Conservation (phyloP, 2,888 invertebrate species). For the Caprella mutica region DNA sequence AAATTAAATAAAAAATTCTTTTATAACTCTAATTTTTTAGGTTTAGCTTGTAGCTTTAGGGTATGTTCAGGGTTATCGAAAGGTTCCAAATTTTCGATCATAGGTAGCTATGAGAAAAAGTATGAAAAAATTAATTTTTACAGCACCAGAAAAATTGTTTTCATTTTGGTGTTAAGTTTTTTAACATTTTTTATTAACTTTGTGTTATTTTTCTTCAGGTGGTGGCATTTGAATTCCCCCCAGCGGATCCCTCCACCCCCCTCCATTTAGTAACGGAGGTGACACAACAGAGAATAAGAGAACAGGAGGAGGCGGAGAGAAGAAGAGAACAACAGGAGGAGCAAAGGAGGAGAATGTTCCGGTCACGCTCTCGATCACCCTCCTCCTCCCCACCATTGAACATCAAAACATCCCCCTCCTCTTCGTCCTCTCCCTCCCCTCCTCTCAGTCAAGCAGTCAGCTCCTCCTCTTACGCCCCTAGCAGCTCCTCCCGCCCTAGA, state of each 20-base stretch:
- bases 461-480: constrained; percentile 13
- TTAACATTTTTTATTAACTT: too few species aligned
- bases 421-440: constrained; percentile 8
- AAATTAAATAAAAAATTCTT: too few species aligned
- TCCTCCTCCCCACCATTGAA: constrained; percentile 25
- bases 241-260: constrained; percentile 26
- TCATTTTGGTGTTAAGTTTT: too few species aligned
- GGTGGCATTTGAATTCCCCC: neutral
- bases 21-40: too few species aligned
- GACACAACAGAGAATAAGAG: constrained; percentile 21
- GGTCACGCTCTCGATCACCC: constrained; percentile 34
- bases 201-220: too few species aligned
- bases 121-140: too few species aligned
- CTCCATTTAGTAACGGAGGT: constrained; percentile 30
- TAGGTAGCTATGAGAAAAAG: too few species aligned
- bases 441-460: neutral
- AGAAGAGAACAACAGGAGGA: constrained; percentile 6
- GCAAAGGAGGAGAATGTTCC: constrained; percentile 21
- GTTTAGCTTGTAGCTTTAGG: too few species aligned
- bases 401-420: constrained; percentile 13
- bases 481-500: constrained; percentile 16
- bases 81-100: too few species aligned
- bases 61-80: too few species aligned
- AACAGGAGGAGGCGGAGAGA: constrained; percentile 31
- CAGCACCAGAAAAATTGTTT: too few species aligned